Base-by-base conservation (phyloP, 2,888 invertebrate species). In the Volucella inanis region DNA sequence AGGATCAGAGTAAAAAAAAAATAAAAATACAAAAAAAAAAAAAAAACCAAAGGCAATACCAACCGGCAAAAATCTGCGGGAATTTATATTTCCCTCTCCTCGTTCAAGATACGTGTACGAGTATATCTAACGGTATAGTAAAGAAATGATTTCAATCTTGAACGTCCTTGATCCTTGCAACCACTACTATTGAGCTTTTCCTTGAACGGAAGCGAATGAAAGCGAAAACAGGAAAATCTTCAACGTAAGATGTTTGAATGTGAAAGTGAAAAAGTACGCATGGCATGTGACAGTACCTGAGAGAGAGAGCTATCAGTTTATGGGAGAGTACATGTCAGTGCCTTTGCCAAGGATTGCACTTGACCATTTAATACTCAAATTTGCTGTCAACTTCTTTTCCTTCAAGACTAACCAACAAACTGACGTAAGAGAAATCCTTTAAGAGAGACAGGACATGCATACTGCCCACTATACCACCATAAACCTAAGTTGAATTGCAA, bases 161-260 rank as follows among this genome's bases (percentile, higher is more conserved):
- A 91, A 91, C 91, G 91, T 90, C 91, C 91, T 91, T 91, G 91
- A 91, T 91, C 91, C 91, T 91, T 91, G 91, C 91, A 91, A 90
- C 90, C 64, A 80, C 80, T 52, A 77, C 54, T 39, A 76, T 43
- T 68, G 50, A 57, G 85, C 76, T 85, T 85, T 84, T 50, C 38
- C 52, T 85, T 85, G 76, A 47, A 82, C 74, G 77, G 82, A 86
- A 86, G 86, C 74, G 82, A 82, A 65, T 57, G 54, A 78, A 86
- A 78, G 77, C 49, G 65, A 78, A 78, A 82, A 50, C 43, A 71
- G 80, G 65, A 41, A 83, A 75, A 84, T 84, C 79, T 75, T 83
- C 22, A 74, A 74, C 67, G 39, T 41, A 14, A 61, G 41, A 59
- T 41, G 31, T 83, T 45, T 75, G n/a, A 72, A 76, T 76, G 71